A percentile compares a stretch with the other conserved stretches of the same genome.
Conservation (phyloP, 2,888 invertebrate genomes). For the Apomyelois bistriatella region DNA sequence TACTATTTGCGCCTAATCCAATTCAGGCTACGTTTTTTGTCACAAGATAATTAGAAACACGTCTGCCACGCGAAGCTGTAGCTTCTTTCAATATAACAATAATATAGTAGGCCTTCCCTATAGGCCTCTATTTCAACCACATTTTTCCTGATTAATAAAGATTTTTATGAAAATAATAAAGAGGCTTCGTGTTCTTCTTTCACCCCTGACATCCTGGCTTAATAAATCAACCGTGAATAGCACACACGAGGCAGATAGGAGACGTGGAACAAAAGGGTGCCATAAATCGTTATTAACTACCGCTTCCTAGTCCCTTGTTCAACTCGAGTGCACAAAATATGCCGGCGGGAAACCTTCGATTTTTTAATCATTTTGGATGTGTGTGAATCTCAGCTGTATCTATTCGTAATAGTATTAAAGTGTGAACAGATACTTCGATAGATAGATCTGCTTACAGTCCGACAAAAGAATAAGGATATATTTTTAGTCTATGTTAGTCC, state of each 20-base stretch:
- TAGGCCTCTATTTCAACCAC: no score
- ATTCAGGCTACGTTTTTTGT: no score
- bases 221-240: slow-evolving; percentile 73
- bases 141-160: neutral
- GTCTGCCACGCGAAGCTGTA: no score
- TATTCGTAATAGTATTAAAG: no score
- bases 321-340: slow-evolving; percentile 47
- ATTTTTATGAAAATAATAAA: slow-evolving; percentile 27
- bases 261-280: slow-evolving; percentile 71
- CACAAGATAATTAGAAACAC: no score
- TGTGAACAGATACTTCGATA: no score
- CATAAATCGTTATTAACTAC: slow-evolving; percentile 76
- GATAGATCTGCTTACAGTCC: no score
- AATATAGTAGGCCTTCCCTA: no score
- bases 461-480: no score
- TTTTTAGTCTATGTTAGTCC: no score
- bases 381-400: neutral
- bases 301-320: slow-evolving; percentile 57
- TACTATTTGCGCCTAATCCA: no score
- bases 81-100: no score
- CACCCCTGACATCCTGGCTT: slow-evolving; percentile 45
- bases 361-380: neutral
- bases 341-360: slow-evolving; percentile 28
- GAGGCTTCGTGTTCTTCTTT: slow-evolving; percentile 44
- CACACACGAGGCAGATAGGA: slow-evolving; percentile 67